Evolutionary conservation across 2,888 invertebrate genomes (phyloP).

Genomic region (Drosophila maculinotata): DNA sequence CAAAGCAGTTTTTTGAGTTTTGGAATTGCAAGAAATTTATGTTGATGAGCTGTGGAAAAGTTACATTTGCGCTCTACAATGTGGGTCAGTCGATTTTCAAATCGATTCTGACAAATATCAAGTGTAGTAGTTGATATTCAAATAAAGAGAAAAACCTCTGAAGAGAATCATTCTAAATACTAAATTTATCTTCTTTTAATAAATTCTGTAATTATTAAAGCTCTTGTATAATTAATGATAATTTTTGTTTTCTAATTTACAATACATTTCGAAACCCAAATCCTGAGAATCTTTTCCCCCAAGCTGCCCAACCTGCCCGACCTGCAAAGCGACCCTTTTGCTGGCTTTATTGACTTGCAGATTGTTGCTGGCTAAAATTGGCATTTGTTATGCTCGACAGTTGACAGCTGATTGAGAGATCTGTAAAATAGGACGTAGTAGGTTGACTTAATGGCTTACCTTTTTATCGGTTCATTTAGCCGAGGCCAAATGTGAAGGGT

Average conservation of each 20-base stretch:
- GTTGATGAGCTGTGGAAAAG: conserved; percentile 39
- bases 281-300: too few relatives aligned
- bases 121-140: neutral
- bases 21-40: conserved; percentile 47
- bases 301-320: neutral
- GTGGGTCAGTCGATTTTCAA: conserved; percentile 18
- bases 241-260: conserved; percentile 14
- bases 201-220: neutral
- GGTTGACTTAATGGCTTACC: conserved; percentile 53
- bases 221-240: conserved; percentile 27
- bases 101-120: conserved; percentile 1
- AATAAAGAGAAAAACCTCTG: neutral
- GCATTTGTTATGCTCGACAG: conserved; percentile 57
- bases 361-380: conserved; percentile 50
- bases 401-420: conserved; percentile 69
- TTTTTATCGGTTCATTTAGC: conserved; percentile 65
- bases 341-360: conserved; percentile 53
- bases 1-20: conserved; percentile 29
- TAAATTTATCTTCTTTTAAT: too few relatives aligned
- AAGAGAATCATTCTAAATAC: too few relatives aligned
- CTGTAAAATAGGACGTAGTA: conserved; percentile 38
- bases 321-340: neutral
- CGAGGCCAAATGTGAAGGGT: conserved; percentile 50
- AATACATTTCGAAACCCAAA: neutral
- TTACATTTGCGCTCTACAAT: conserved; percentile 13